A percentile compares a stretch with the other conserved stretches of the same genome.
phyloP scores from a whole-genome alignment of 2,797 vertebrate genomes.

The Otolemur crassicaudatus region DNA sequence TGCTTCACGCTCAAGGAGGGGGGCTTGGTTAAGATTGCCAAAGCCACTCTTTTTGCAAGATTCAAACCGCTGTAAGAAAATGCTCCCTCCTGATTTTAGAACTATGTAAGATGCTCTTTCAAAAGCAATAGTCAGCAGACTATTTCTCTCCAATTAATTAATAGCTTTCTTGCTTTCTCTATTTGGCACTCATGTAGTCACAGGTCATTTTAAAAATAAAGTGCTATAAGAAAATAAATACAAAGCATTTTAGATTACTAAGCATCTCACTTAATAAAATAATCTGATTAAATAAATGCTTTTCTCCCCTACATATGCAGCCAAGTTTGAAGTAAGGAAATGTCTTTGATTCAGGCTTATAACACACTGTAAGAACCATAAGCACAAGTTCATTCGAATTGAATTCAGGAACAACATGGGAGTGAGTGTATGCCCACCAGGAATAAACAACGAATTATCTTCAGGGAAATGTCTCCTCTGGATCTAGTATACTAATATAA shows the following conservation, averaged over 20 bases:
- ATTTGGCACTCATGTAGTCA: constrained; percentile 43
- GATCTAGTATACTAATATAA: neutral
- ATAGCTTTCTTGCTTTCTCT: constrained; percentile 28
- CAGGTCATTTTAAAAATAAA: constrained; percentile 65
- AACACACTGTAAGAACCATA: constrained; percentile 14
- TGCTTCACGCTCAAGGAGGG: neutral
- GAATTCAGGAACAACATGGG: neutral
- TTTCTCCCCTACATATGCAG: neutral
- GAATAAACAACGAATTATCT: constrained; percentile 62
- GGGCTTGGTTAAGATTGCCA: neutral
- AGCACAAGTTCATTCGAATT: constrained; percentile 26
- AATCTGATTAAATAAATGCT: constrained; percentile 66
- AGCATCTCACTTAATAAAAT: constrained; percentile 59
- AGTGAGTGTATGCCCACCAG: constrained; percentile 43
- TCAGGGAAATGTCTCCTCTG: constrained; percentile 45
- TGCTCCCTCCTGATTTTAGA: neutral
- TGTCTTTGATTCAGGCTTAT: neutral
- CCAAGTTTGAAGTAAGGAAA: constrained; percentile 42
- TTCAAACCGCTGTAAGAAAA: constrained; percentile 29
- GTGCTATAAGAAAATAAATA: constrained; percentile 43
- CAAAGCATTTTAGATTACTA: constrained; percentile 54
- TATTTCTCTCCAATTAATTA: constrained; percentile 64
- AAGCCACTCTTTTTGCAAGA: neutral
- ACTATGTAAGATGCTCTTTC: neutral
- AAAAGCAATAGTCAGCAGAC: constrained; percentile 57